Percentiles rank a stretch among this genome's conserved stretches.
Evolutionary conservation across 1,140 invertebrate genomes (phyloP).

Genomic region (Ptiloglossa arizonensis): DNA sequence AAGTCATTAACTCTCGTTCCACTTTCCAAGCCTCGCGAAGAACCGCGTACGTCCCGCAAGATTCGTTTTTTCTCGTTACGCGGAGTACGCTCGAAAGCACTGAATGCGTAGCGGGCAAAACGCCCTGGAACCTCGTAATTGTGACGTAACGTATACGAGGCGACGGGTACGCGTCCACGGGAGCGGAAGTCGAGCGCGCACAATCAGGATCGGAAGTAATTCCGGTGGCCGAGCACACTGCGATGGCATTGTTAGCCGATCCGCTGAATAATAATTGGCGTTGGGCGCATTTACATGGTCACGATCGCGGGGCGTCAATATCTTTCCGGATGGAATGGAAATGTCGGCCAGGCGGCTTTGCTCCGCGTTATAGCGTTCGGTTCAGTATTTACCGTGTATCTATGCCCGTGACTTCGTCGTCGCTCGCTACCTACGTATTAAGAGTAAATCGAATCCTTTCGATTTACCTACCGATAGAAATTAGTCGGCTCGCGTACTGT

Average conservation of each 20-base stretch:
- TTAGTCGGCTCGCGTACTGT: too few relatives aligned
- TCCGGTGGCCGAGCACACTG: slow-evolving; percentile 65
- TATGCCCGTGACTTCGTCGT: slow-evolving; percentile 35
- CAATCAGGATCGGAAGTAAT: slow-evolving; percentile 77
- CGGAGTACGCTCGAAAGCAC: not conserved
- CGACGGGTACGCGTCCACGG: slow-evolving; percentile 23
- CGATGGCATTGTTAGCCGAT: slow-evolving; percentile 48
- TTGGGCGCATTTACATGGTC: slow-evolving; percentile 44
- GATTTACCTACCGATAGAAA: not conserved
- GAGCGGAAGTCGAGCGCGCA: slow-evolving; percentile 70
- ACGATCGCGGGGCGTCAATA: slow-evolving; percentile 57
- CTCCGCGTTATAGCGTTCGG: slow-evolving; percentile 58
- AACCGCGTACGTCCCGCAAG: too few relatives aligned
- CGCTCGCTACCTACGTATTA: not conserved
- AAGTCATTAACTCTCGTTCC: too few relatives aligned
- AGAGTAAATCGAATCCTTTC: not conserved
- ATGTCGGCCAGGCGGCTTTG: slow-evolving; percentile 55
- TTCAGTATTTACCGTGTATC: slow-evolving; percentile 63
- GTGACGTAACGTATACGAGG: slow-evolving; percentile 10
- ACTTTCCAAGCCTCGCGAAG: too few relatives aligned
- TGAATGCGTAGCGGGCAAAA: not conserved
- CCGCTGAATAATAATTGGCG: slow-evolving; percentile 65
- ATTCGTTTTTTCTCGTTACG: not conserved
- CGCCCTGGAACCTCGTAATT: not conserved
- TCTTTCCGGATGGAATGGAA: slow-evolving; percentile 56